A percentile compares a stretch with the other conserved stretches of the same genome.
Evolutionary conservation across 2,888 invertebrate species (phyloP).

Genomic region (Machimus rusticus): DNA sequence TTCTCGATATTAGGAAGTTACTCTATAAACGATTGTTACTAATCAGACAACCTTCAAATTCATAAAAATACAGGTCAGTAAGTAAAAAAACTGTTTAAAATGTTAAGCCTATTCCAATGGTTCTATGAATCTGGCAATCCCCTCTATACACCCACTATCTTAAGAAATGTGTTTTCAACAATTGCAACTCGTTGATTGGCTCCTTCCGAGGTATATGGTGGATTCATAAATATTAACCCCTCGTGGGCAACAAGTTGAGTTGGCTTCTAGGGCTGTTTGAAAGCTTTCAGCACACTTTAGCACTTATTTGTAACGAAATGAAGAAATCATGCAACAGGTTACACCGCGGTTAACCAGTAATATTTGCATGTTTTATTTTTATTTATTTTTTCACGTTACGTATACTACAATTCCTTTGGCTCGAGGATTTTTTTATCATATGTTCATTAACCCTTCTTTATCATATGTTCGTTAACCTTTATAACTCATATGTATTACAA

Average conservation of each 20-base stretch:
- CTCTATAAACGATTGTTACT: neutral
- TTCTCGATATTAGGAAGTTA: neutral
- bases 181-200: neutral
- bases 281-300: neutral
- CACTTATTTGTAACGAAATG: neutral
- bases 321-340: neutral
- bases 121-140: neutral
- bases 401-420: neutral
- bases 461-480: no score
- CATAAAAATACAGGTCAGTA: neutral
- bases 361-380: neutral
- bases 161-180: neutral
- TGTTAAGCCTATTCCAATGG: neutral
- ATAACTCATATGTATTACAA: no score
- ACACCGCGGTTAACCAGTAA: neutral
- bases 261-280: neutral
- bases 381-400: neutral
- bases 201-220: neutral
- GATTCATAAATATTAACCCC: neutral
- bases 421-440: no score
- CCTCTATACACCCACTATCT: neutral
- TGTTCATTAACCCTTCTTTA: no score
- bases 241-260: neutral
- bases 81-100: neutral
- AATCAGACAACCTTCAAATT: neutral